Percentiles rank a stretch among this genome's conserved stretches.
Evolutionary conservation across 2,888 invertebrate genomes (phyloP).

Genomic region (Galerucella pusilla): DNA sequence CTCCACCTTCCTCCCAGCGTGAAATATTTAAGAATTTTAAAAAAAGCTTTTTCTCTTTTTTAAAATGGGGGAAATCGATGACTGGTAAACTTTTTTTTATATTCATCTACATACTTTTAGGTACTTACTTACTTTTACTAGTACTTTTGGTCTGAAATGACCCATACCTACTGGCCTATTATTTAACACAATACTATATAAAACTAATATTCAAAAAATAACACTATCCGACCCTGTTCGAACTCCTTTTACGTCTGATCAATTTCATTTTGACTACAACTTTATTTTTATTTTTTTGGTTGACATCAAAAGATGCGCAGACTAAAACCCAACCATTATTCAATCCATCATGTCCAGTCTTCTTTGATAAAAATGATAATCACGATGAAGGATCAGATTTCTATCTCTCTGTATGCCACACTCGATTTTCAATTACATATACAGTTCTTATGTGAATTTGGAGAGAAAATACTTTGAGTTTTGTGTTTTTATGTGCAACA

Average conservation of each 20-base stretch:
- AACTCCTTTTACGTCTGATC: background rate
- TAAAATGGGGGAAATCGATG: too few relatives aligned
- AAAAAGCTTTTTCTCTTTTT: too few relatives aligned
- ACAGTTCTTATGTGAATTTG: slow-evolving; percentile 6
- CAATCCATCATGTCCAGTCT: slow-evolving; percentile 26
- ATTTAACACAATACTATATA: too few relatives aligned
- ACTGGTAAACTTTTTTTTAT: too few relatives aligned
- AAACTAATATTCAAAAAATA: too few relatives aligned
- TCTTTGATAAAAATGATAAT: slow-evolving; percentile 27
- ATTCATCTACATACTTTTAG: too few relatives aligned
- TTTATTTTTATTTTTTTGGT: slow-evolving; percentile 9
- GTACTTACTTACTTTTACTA: too few relatives aligned
- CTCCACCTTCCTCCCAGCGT: too few relatives aligned
- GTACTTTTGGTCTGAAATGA: too few relatives aligned
- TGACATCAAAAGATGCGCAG: slow-evolving; percentile 14
- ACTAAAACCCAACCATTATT: slow-evolving; percentile 14
- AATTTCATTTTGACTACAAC: slow-evolving; percentile 1
- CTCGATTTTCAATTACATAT: slow-evolving; percentile 33
- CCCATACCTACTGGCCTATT: too few relatives aligned
- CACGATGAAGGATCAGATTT: slow-evolving; percentile 30
- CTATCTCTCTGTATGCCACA: slow-evolving; percentile 32
- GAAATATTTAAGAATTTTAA: too few relatives aligned
- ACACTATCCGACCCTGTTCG: background rate
- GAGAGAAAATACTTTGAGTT: slow-evolving; percentile 7
- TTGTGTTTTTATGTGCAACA: background rate